Evolutionary conservation across 1,140 invertebrate genomes (phyloP), one percentile per base, ranked within the genome.

Genomic region (Subanguina moxae): DNA sequence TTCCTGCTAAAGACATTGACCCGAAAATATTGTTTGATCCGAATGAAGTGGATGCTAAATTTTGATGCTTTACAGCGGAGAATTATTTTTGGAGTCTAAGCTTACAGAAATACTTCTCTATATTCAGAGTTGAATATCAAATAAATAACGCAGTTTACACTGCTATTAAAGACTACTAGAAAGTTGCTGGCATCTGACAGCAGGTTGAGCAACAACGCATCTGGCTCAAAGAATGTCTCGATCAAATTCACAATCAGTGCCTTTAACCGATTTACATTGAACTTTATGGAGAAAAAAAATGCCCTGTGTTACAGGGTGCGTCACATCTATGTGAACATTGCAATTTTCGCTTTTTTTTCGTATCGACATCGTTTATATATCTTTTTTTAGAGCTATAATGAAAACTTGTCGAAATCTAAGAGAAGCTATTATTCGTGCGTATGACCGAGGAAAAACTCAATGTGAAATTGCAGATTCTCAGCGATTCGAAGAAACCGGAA

Each of bases 211-310:
- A 81, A 64, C 5, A 82, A 52, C 11, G 76, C 70, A 57, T 82
- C 79, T 3, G 80, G 80, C 32, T 79, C 72, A 42, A 78, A 78
- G 64, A 81, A 81, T 21, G 76, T 82, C 70, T 81, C 80, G n/a
- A 81, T 79, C 28, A 81, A 57, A 64, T 81, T 81, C 0, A 81
- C 80, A 19, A 81, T 63, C n/a, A 81, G 73, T 8, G 80, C 78
- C 48, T 52, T n/a, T n/a, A n/a, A n/a, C n/a, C n/a, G n/a, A n/a
- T n/a, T n/a, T n/a, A 8, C 9, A 17, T 25, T n/a, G n/a, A n/a
- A n/a, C n/a, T n/a, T n/a, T n/a, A n/a, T n/a, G n/a, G n/a, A n/a
- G n/a, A n/a, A n/a, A n/a, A n/a, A n/a, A n/a, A n/a, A n/a, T n/a
- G n/a, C n/a, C n/a, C n/a, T n/a, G n/a, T n/a, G n/a, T n/a, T n/a